These are phyloP conservation scores for Sepioteuthis lessoniana DNA, from an alignment of 2,888 invertebrate genomes.

Conservation along the genomic window DNA sequence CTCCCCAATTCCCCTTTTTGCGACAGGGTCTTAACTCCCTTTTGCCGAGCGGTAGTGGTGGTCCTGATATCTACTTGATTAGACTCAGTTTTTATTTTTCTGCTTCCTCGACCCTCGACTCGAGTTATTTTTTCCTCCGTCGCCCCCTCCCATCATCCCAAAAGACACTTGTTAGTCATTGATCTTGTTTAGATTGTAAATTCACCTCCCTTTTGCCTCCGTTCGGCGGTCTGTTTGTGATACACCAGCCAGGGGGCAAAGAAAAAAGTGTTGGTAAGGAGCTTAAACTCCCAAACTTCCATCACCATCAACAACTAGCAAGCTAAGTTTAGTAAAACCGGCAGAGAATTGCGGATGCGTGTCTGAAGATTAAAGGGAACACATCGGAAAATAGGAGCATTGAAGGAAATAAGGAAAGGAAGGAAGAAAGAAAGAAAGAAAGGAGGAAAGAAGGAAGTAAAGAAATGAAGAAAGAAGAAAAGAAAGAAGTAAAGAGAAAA, in stretches of 20 bases:
- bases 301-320: too few relatives aligned
- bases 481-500: not conserved
- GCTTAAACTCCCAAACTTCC: not conserved
- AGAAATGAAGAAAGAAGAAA: too few relatives aligned
- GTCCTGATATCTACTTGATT: not conserved
- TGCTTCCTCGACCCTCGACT: not conserved
- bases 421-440: too few relatives aligned
- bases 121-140: not conserved
- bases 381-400: not conserved
- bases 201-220: not conserved
- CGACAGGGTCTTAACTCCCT: not conserved
- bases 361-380: not conserved
- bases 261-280: not conserved
- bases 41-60: not conserved
- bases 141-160: not conserved
- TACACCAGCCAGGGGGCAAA: not conserved
- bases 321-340: not conserved
- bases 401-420: too few relatives aligned
- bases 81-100: not conserved
- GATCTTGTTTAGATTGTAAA: conserved; percentile 9
- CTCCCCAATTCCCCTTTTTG: not conserved
- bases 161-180: not conserved
- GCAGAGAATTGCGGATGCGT: not conserved
- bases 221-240: conserved; percentile 13
- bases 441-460: too few relatives aligned